phyloP scores from a whole-genome alignment of 2,113 vertebrate genomes.

The Riparia riparia region DNA sequence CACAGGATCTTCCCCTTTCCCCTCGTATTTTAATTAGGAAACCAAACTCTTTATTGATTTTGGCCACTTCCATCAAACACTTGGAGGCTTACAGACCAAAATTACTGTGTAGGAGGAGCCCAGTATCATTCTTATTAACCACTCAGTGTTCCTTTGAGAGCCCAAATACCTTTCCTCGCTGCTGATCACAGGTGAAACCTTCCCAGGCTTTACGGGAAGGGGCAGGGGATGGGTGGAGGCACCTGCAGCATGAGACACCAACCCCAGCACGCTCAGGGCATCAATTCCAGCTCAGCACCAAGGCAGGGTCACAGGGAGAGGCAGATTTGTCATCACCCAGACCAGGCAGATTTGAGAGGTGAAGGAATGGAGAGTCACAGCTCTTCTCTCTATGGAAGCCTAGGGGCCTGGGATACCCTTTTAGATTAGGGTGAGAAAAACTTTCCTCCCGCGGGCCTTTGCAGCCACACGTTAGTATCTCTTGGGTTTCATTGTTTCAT shows the following conservation, averaged over 20 bases:
- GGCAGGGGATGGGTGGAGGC: neutral
- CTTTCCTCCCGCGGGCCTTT: neutral
- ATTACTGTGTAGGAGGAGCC: neutral
- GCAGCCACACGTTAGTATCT: neutral
- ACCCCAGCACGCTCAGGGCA: neutral
- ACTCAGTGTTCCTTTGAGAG: neutral
- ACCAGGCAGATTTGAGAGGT: neutral
- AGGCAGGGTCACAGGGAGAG: accelerated
- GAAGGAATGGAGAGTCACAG: neutral
- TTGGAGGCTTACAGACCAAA: neutral
- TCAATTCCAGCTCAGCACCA: neutral
- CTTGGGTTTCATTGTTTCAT: neutral
- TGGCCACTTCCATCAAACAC: neutral
- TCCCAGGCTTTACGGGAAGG: neutral
- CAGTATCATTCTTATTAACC: neutral
- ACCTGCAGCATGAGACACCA: accelerated
- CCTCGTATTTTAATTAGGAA: conserved; percentile 4
- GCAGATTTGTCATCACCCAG: accelerated
- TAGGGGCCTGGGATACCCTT: neutral
- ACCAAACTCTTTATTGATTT: neutral
- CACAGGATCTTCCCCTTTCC: neutral
- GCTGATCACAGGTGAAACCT: neutral
- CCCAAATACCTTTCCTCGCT: neutral
- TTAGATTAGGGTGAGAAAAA: neutral
- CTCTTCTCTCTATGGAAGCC: neutral